A percentile compares a stretch with the other conserved stretches of the same genome.
These are phyloP conservation scores for Pholis gunnellus DNA, from an alignment of 2,113 vertebrate species.

Conservation along the genomic window DNA sequence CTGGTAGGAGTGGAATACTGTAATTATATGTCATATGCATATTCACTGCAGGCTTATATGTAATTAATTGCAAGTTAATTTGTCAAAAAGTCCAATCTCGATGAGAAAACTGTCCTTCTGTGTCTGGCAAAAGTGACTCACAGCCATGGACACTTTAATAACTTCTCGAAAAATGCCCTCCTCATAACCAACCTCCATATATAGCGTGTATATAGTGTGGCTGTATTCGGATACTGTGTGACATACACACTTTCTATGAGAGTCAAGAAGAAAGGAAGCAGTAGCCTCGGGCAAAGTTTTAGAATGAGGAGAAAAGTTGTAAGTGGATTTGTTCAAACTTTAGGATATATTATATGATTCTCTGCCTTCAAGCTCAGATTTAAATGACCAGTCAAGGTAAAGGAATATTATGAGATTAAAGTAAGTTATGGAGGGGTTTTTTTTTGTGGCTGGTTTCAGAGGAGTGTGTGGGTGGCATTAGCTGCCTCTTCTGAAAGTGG, in stretches of 20 bases:
- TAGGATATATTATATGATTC: constrained; percentile 61
- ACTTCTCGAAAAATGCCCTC: constrained; percentile 20
- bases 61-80: constrained; percentile 59
- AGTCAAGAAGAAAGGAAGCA: constrained; percentile 54
- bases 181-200: constrained; percentile 15
- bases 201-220: not conserved
- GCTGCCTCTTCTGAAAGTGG: constrained; percentile 3
- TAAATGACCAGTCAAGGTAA: constrained; percentile 61
- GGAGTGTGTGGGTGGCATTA: constrained; percentile 45
- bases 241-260: constrained; percentile 29
- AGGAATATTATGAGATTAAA: constrained; percentile 46
- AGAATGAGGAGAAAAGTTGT: constrained; percentile 63
- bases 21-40: constrained; percentile 65
- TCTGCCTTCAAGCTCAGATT: constrained; percentile 57
- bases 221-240: not conserved
- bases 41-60: constrained; percentile 57
- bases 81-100: constrained; percentile 55
- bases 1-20: constrained; percentile 53
- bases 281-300: constrained; percentile 49
- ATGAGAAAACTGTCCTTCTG: constrained; percentile 50
- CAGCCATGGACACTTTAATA: constrained; percentile 33
- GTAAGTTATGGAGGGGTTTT: constrained; percentile 4
- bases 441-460: constrained; percentile 8
- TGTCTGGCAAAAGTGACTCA: constrained; percentile 38
- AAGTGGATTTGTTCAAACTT: constrained; percentile 73